Percentiles rank a stretch among this genome's conserved stretches.
Conservation (phyloP, 2,888 invertebrate species). For the Alloplasta piceator region DNA sequence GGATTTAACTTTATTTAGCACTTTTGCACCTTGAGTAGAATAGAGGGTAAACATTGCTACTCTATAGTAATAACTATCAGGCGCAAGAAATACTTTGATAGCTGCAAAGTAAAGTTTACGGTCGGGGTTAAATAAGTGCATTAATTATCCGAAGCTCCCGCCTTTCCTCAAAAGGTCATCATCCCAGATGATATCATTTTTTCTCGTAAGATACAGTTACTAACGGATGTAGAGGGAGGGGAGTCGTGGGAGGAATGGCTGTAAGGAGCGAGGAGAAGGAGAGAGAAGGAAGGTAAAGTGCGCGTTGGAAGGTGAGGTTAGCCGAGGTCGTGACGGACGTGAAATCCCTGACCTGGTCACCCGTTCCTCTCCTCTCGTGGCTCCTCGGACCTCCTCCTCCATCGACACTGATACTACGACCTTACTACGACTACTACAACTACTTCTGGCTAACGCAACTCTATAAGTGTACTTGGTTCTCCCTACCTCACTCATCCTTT, state of each 20-base stretch:
- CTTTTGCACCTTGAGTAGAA: too few species aligned
- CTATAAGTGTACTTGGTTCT: background rate
- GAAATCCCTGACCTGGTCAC: conserved; percentile 79
- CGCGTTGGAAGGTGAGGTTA: conserved; percentile 69
- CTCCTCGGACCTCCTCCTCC: conserved; percentile 63
- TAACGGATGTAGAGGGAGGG: conserved; percentile 29
- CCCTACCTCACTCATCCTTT: conserved; percentile 51
- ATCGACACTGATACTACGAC: conserved; percentile 33
- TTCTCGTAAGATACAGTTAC: conserved; percentile 40
- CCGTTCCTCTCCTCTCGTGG: conserved; percentile 67
- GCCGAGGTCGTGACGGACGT: conserved; percentile 75
- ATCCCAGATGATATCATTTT: background rate
- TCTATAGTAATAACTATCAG: too few species aligned
- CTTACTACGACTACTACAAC: conserved; percentile 18
- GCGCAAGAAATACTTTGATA: too few species aligned
- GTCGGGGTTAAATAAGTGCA: too few species aligned
- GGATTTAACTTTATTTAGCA: too few species aligned
- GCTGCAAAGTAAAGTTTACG: too few species aligned
- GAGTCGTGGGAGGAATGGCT: conserved; percentile 39
- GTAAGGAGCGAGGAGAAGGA: conserved; percentile 46
- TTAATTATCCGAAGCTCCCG: too few species aligned
- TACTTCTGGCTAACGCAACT: conserved; percentile 1
- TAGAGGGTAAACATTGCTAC: too few species aligned
- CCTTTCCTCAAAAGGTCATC: background rate
- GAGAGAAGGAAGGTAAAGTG: conserved; percentile 40